Evolutionary conservation across 2,888 invertebrate genomes (phyloP), one percentile per base, ranked within the genome.

Genomic region (Dione vanillae): DNA sequence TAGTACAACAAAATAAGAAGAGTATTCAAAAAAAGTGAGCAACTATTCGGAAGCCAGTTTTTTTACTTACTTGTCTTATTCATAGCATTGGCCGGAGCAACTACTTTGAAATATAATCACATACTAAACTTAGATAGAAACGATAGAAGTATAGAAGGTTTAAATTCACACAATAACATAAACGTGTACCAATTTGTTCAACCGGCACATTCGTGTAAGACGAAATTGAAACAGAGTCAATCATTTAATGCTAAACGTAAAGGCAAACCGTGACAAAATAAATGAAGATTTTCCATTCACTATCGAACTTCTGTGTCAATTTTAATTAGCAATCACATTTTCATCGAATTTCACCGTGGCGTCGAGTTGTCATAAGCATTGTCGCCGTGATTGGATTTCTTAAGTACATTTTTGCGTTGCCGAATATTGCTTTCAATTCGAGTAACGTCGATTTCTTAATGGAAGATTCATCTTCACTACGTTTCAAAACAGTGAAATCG

Each of bases 191-290:
- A 80, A 93, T 93, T 93, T 88, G 93, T 92, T 93, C 92, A 83
- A 92, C 88, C 82, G 87, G 80, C 82, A 88, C 88, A 83, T 89
- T 91, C 91, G 84, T 93, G 93, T 93, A 91, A 89, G 82, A 89
- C 85, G 87, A 91, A 93, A 93, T 93, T 92, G 92, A 92, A 92
- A 92, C 92, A 91, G 87, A 90, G 92, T 91, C 92, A 87, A 90
- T 90, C 90, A 92, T 92, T 92, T 91, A 91, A 92, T 89, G 87
- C 89, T 88, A 89, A 91, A 89, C 89, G 90, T 85, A 87, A 90
- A 90, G 85, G 84, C 85, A 88, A 88, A 85, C 89, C 93, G 90
- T 92, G 89, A 90, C 92, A 86, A 83, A 87, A 91, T 89, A 91
- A 92, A 93, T 90, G 91, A 92, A 89, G 90, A 91, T 90, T 91